Percentiles rank a stretch among this genome's conserved stretches.
Evolutionary conservation across 2,113 vertebrate species (phyloP).

Genomic region (Ophthalmolycus amberensis): DNA sequence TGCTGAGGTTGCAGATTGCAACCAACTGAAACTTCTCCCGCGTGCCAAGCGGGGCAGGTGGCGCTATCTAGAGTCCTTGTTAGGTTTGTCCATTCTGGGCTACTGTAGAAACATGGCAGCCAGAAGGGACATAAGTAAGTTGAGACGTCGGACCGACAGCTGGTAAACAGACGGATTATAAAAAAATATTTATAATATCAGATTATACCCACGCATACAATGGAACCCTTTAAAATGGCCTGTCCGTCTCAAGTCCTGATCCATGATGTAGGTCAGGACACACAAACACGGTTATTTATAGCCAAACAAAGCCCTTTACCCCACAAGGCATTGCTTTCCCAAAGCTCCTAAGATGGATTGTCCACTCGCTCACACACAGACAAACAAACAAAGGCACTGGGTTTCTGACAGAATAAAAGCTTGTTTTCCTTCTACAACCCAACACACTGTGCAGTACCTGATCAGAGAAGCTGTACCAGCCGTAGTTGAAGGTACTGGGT

Average conservation of each 20-base stretch:
- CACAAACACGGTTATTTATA: slow-evolving; percentile 76
- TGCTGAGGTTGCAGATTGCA: not conserved
- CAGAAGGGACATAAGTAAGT: not conserved
- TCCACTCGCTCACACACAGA: not conserved
- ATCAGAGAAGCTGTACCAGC: slow-evolving; percentile 95
- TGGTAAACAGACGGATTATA: slow-evolving; percentile 32
- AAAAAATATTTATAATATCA: slow-evolving; percentile 17
- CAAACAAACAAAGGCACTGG: not conserved
- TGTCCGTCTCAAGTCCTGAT: slow-evolving; percentile 51
- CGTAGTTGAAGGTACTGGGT: slow-evolving; percentile 93
- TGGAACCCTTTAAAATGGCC: slow-evolving; percentile 17
- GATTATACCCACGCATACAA: slow-evolving; percentile 27
- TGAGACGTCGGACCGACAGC: slow-evolving; percentile 7
- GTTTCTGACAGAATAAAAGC: not conserved
- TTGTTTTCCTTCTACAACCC: not conserved
- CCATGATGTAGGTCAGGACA: slow-evolving; percentile 76
- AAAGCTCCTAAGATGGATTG: slow-evolving; percentile 66
- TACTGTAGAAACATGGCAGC: not conserved
- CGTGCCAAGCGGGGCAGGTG: not conserved
- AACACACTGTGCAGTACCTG: slow-evolving; percentile 82
- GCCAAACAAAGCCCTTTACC: slow-evolving; percentile 78
- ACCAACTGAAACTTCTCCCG: not conserved
- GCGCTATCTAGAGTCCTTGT: not conserved
- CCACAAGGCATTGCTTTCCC: slow-evolving; percentile 53
- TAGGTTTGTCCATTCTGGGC: not conserved